Evolutionary conservation across 2,888 invertebrate genomes (phyloP), one percentile per base, ranked within the genome.

Genomic region (Acanthosepion lycidas): DNA sequence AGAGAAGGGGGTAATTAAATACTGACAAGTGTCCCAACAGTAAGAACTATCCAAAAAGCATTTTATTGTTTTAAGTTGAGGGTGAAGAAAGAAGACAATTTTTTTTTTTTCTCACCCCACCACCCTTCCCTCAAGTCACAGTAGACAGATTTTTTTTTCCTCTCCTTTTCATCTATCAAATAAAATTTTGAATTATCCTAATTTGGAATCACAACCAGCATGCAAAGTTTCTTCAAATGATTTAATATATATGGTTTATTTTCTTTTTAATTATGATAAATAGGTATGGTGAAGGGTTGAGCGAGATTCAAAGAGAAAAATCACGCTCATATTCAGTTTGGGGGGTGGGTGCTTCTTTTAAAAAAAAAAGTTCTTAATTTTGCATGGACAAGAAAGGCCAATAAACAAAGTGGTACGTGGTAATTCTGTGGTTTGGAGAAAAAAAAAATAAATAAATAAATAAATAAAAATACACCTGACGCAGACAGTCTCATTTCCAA

Each of bases 371-470:
- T 42, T 42, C 12, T 28, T 78, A 28, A 78, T 33, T 78, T 33
- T 78, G 78, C 78, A 78, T n/a, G 78, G 78, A 78, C 78, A 78
- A 78, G 78, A 78, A 78, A 78, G 78, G 78, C 78, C n/a, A 78
- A n/a, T 78, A 78, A 78, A 78, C 15, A 18, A 78, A 78, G 78
- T 78, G 78, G 78, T 78, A 78, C 78, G 78, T 78, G 78, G 78
- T 78, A 78, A 18, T 78, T 78, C 78, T 78, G 78, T 78, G 78
- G 78, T 78, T 78, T 78, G 9, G n/a, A 78, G 28, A 78, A 78
- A 78, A 78, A 64, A 78, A 78, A 78, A 78, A 78, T n/a, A 33
- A 33, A 78, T 23, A 33, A 33, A 33, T 33, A 33, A 33, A n/a
- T 8, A n/a, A n/a, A 18, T 18, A 55, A 55, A 55, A 55, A 55